These are phyloP conservation scores for Cryptotis parvus DNA, from an alignment of 2,113 vertebrate genomes.

Conservation along the genomic window DNA sequence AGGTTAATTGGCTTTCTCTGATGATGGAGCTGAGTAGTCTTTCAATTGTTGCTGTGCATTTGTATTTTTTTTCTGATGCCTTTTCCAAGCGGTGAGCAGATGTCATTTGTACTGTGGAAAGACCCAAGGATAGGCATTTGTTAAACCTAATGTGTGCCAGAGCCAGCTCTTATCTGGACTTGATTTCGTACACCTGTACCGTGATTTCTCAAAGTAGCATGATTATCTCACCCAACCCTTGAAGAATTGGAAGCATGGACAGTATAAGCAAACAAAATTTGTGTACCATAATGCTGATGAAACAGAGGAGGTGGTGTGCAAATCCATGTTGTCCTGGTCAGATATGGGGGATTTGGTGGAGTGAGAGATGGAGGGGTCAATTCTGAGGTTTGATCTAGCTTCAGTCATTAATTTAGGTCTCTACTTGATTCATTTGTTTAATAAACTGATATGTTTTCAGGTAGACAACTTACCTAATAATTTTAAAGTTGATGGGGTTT, in stretches of 20 bases:
- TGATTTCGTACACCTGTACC: not conserved
- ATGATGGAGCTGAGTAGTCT: constrained; percentile 38
- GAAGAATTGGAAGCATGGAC: not conserved
- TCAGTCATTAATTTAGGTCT: too few species aligned
- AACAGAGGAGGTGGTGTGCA: not conserved
- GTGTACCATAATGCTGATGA: not conserved
- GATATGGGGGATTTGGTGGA: not conserved
- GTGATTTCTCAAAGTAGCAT: not conserved
- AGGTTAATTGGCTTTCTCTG: constrained; percentile 66
- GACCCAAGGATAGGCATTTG: not conserved
- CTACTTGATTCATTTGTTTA: not conserved
- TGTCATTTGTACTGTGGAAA: not conserved
- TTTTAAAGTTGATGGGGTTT: not conserved
- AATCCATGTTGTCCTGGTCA: not conserved
- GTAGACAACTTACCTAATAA: not conserved
- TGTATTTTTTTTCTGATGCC: not conserved
- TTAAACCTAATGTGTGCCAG: not conserved
- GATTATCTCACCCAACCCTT: not conserved
- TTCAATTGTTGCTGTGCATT: constrained; percentile 44
- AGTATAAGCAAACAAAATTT: not conserved
- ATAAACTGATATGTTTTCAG: not conserved
- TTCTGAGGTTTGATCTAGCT: not conserved
- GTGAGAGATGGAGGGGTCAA: not conserved
- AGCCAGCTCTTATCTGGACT: not conserved
- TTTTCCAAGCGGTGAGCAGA: not conserved